A percentile compares a stretch with the other conserved stretches of the same genome.
Conservation (phyloP, 2,113 vertebrate genomes). For the Blennius ocellaris region DNA sequence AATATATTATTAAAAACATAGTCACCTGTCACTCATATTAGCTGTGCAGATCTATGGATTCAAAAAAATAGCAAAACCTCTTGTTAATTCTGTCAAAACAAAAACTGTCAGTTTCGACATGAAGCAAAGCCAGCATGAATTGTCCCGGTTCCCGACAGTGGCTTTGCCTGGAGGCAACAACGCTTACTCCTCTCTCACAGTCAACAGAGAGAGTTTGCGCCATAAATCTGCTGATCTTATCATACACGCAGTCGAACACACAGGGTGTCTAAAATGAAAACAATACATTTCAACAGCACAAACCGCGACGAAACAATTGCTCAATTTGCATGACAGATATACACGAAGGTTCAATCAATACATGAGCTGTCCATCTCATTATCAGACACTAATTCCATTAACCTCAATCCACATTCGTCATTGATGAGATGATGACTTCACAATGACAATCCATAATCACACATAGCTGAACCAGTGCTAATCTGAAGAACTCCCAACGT, state of each 20-base stretch:
- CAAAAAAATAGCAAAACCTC: neutral
- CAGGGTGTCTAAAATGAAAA: slow-evolving; percentile 5
- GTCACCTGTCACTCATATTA: slow-evolving; percentile 11
- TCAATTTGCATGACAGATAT: neutral
- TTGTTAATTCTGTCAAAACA: slow-evolving; percentile 39
- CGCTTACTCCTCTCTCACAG: slow-evolving; percentile 52
- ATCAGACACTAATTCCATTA: neutral
- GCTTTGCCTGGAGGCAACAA: slow-evolving; percentile 73
- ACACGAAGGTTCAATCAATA: neutral
- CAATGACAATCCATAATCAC: slow-evolving; percentile 20
- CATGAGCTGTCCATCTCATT: neutral
- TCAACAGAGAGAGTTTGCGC: slow-evolving; percentile 9
- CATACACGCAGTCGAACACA: slow-evolving; percentile 18
- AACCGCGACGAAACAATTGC: neutral
- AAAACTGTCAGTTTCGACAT: slow-evolving; percentile 75
- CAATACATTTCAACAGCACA: neutral
- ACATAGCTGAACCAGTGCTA: slow-evolving; percentile 40
- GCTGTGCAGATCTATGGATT: neutral
- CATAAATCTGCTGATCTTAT: slow-evolving; percentile 1
- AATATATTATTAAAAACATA: neutral
- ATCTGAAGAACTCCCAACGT: slow-evolving; percentile 17
- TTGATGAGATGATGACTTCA: slow-evolving; percentile 25
- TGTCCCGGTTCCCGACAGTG: slow-evolving; percentile 37
- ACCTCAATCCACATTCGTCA: slow-evolving; percentile 31
- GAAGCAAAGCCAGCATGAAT: slow-evolving; percentile 39